These are phyloP conservation scores for Parapsyche elsis DNA, from an alignment of 1,140 invertebrate species.

Conservation along the genomic window DNA sequence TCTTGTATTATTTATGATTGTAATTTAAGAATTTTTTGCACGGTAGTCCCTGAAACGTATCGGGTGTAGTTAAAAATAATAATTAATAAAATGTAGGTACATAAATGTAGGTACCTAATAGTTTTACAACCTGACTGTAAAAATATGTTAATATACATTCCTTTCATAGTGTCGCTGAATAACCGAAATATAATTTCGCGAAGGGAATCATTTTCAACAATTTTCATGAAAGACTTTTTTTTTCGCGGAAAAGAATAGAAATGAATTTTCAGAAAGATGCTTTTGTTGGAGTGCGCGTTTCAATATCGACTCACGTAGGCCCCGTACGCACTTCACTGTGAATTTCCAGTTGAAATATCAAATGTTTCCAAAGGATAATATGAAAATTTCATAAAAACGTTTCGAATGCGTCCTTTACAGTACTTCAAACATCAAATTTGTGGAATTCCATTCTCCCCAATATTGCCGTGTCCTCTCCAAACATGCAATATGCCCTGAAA, in stretches of 20 bases:
- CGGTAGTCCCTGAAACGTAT: too few species aligned
- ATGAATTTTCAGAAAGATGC: constrained; percentile 1
- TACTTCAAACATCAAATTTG: constrained; percentile 52
- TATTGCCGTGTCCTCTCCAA: constrained; percentile 50
- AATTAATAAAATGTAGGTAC: too few species aligned
- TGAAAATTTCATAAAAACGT: constrained; percentile 55
- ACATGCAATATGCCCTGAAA: constrained; percentile 49
- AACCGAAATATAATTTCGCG: not conserved
- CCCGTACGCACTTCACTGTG: constrained; percentile 24
- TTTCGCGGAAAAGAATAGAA: not conserved
- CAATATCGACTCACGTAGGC: constrained; percentile 21
- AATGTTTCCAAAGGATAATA: constrained; percentile 44
- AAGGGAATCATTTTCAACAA: not conserved
- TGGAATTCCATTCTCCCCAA: constrained; percentile 53
- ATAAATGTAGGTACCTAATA: too few species aligned
- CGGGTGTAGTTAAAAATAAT: too few species aligned
- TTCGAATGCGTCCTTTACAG: constrained; percentile 41
- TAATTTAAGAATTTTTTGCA: too few species aligned
- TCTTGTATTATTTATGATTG: too few species aligned
- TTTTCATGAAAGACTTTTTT: not conserved
- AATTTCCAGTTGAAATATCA: constrained; percentile 46
- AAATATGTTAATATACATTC: too few species aligned
- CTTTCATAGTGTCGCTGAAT: not conserved
- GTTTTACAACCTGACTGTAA: too few species aligned
- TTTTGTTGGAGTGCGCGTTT: constrained; percentile 19